Evolutionary conservation across 2,113 vertebrate species (phyloP), one percentile per base, ranked within the genome.

Genomic region (Psophia crepitans): DNA sequence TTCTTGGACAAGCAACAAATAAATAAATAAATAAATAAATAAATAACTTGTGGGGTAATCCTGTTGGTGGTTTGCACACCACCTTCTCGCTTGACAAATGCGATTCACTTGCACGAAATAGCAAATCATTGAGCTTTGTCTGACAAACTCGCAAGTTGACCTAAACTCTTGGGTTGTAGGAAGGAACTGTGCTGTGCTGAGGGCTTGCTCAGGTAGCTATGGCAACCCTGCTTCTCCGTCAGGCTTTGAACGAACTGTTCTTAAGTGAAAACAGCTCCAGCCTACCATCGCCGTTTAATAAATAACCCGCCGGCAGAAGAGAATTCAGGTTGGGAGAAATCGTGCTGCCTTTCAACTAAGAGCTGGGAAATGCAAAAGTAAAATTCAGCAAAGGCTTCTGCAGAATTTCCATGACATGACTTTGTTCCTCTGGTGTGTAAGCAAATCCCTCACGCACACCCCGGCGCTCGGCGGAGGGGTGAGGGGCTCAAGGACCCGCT

Each of bases 251-350:
- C 87, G 86, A 94, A 93, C 95, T 97, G 96, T 96, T 91, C 92
- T 89, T 97, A 97, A 97, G 91, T 98, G 97, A 96, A 98, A 98
- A 98, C 96, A 98, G 97, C 88, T 90, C 95, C 93, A 90, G 65
- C 88, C 84, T 96, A 89, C 95, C 82, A 58, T 94, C 24, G 8
- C 95, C 95, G 93, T 97, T 97, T 97, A 97, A 97, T 97, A 98
- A 97, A 90, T 96, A 97, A 97, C 94, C 95, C 32, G 44, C 93
- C 90, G 93, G 90, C 82, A 84, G 75, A 94, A 44, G 73, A 88
- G 88, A 87, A 85, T 90, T 96, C 93, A 70, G 87, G 71, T 92
- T 87, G 12, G 14, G 94, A 93, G 90, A 91, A 90, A 83, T 96
- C 93, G 77, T 79, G 65, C 78, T 98, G 97, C 81, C 89, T 95